A percentile compares a stretch with the other conserved stretches of the same genome.
Evolutionary conservation across 2,888 invertebrate species (phyloP).

Genomic region (Octodonta nipae): DNA sequence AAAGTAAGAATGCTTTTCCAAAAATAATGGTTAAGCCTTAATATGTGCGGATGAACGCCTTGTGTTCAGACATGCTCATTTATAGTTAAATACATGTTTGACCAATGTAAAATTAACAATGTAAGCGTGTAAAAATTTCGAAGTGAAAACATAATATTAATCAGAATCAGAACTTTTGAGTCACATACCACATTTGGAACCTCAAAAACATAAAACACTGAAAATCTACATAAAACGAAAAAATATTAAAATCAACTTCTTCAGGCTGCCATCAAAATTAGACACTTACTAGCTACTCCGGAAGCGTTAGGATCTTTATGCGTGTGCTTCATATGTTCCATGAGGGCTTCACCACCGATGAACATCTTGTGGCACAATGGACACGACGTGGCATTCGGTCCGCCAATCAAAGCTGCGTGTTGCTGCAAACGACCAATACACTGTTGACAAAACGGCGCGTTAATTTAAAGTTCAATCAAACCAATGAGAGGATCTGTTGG

Average conservation of each 20-base stretch:
- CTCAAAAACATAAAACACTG: background rate
- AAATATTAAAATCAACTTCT: slow-evolving; percentile 4
- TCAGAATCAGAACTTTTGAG: no score
- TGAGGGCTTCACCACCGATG: slow-evolving; percentile 81
- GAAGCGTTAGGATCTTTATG: slow-evolving; percentile 86
- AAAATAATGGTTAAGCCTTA: no score
- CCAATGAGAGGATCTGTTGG: slow-evolving; percentile 20
- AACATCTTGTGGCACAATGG: slow-evolving; percentile 90
- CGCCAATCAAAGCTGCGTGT: slow-evolving; percentile 85
- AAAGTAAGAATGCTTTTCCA: no score
- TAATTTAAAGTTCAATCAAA: slow-evolving; percentile 28
- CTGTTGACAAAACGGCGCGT: slow-evolving; percentile 51
- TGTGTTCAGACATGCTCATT: no score
- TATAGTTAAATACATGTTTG: no score
- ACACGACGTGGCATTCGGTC: slow-evolving; percentile 82
- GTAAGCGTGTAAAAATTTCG: no score
- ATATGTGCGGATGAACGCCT: no score
- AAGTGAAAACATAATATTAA: no score
- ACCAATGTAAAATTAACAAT: no score
- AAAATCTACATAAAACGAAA: slow-evolving; percentile 10
- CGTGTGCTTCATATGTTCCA: slow-evolving; percentile 92
- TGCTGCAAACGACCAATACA: slow-evolving; percentile 91
- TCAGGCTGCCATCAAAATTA: slow-evolving; percentile 15
- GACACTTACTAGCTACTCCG: slow-evolving; percentile 75
- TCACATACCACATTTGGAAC: no score